A percentile compares a stretch with the other conserved stretches of the same genome.
phyloP scores from a whole-genome alignment of 2,797 vertebrate genomes.

The Tokudaia muenninki region DNA sequence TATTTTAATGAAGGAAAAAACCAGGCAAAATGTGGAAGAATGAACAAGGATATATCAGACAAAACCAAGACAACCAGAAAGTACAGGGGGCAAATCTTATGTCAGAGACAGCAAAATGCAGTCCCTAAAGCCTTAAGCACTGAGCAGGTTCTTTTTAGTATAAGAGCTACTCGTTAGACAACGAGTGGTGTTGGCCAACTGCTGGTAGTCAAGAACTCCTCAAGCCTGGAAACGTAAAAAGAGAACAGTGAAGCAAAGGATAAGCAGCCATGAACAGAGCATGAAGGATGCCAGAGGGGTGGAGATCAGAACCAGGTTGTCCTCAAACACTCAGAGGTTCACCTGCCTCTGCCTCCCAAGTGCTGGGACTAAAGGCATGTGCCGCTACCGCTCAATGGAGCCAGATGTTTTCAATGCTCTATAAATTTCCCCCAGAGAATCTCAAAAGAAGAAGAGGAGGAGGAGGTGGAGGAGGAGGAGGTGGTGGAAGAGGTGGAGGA shows the following conservation, averaged over 20 bases:
- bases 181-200: not conserved
- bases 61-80: not conserved
- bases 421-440: not conserved
- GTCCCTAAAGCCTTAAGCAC: not conserved
- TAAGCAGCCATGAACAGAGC: not conserved
- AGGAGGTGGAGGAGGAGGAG: no score
- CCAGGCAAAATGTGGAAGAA: not conserved
- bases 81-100: not conserved
- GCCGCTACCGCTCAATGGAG: not conserved
- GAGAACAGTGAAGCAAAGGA: not conserved
- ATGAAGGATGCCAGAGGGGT: no score
- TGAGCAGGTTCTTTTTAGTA: not conserved
- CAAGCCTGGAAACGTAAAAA: not conserved
- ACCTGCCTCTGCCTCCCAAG: not conserved
- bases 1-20: not conserved
- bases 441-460: not conserved
- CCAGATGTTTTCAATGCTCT: not conserved
- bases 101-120: not conserved
- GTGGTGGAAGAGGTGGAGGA: no score
- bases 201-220: not conserved
- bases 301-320: not conserved
- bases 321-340: not conserved
- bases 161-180: not conserved
- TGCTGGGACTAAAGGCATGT: not conserved
- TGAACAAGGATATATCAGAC: not conserved